Base-by-base conservation (phyloP, 2,888 invertebrate genomes). In the Himalopsyche tibetana region DNA sequence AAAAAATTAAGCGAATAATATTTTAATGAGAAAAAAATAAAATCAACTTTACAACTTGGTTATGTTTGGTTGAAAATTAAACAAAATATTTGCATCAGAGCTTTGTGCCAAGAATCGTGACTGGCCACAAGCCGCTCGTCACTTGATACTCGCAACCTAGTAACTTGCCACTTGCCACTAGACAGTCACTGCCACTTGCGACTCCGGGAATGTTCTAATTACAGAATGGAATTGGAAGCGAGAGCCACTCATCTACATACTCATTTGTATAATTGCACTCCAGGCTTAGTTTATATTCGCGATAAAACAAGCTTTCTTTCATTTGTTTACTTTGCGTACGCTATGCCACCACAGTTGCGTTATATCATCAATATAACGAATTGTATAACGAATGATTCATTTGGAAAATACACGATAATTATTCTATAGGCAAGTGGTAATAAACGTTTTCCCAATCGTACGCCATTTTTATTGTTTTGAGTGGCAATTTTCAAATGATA, bases 211-310 rank as follows among this genome's bases (percentile, higher is more conserved):
- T 38, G 51, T 69, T 84, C 85, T 84, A 86, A 87, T 87, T 87
- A 87, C 81, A 42, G 80, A 82, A 86, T 85, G 82, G 84, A 82
- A 85, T 86, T 84, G 80, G 80, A 80, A 28, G 83, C 86, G 12
- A 28, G 55, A 28, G 85, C 80, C 87, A 82, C 80, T 84, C 85
- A 85, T 85, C 80, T 87, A 56, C 84, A 63, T 83, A 84, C 83
- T 86, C 86, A 88, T 86, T 86, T 88, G 84, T 83, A 51, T 86
- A 84, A 88, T 82, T 83, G 88, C 63, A 56, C 83, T 40, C 81
- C 51, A 42, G 5, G 28, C 63, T 63, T 63, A 28, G 85, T 36
- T 19, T 42, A 80, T 63, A 19, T 63, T 63, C 63, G 19, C 28
- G 63, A 63, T 63, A 63, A 63, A 63, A 63, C 28, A 63, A 63